Evolutionary conservation across 2,797 vertebrate genomes (phyloP).

Genomic region (Paramormyrops hopkinsi): DNA sequence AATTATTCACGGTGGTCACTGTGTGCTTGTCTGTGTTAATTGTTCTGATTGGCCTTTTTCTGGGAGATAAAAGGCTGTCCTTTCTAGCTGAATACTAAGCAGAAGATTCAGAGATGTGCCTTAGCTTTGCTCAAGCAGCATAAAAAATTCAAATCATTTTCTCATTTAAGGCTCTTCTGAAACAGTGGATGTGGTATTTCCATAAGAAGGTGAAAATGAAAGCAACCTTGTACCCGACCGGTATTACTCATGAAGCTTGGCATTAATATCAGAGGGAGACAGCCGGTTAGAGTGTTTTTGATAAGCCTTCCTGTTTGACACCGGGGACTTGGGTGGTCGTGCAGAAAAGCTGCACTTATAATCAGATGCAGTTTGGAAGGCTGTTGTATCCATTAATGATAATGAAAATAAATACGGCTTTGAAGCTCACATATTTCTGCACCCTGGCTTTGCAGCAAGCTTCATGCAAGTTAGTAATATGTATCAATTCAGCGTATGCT

Average conservation of each 20-base stretch:
- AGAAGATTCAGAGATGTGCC: not conserved
- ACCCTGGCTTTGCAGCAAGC: not conserved
- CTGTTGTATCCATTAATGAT: not conserved
- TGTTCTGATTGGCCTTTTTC: conserved; percentile 1
- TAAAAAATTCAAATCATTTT: not conserved
- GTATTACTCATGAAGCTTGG: not conserved
- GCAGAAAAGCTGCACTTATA: not conserved
- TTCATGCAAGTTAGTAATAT: not conserved
- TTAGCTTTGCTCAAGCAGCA: not conserved
- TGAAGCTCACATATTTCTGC: not conserved
- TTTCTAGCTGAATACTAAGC: not conserved
- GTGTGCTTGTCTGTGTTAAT: not conserved
- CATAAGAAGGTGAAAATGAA: not conserved
- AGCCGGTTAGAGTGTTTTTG: not conserved
- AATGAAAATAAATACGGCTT: not conserved
- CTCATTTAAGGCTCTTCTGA: not conserved
- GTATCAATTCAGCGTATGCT: not conserved
- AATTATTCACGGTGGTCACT: not conserved
- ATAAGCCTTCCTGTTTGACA: not conserved
- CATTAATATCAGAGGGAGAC: not conserved
- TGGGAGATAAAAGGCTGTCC: not conserved
- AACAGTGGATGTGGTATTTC: not conserved
- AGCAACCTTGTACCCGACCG: not conserved
- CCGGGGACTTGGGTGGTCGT: not conserved
- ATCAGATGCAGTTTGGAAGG: not conserved